Evolutionary conservation across 2,888 invertebrate species (phyloP), one percentile per base, ranked within the genome.

Genomic region (Nephrocerus scutellatus): DNA sequence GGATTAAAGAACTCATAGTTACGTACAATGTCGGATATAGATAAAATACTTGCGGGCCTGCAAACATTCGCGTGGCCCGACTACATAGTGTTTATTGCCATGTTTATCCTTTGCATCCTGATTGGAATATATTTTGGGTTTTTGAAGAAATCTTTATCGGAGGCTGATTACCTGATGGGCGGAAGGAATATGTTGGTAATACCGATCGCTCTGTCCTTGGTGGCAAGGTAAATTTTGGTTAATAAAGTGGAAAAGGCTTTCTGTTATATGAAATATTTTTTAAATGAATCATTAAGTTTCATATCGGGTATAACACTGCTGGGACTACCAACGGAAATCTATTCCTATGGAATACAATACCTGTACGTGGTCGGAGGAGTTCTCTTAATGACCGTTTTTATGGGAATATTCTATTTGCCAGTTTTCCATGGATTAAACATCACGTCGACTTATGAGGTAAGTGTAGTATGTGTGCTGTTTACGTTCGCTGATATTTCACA

Each of bases 111-210:
- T 22, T 88, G 86, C 57, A 78, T 83, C 20, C 70, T 73, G 4
- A 79, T 89, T 39, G 88, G 89, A 8, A 63, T 88, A 39, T 87
- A 84, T 63, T 88, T 83, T 57, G 88, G 85, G 6, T 83, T 83
- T 56, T 68, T 79, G 47, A 77, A 79, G 41, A 79, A 80, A 53
- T 57, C 62, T 3, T 49, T 57, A 3, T 73, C 80, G 2, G 80
- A 81, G 55, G 75, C 77, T 54, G 82, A 83, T 51, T 88, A 88
- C 62, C 72, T 90, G 48, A 79, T 89, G 66, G 89, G 87, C 6
- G 83, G 84, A 6, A 73, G 86, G 46, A 80, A 79, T 56, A 86
- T 89, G 86, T 72, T 76, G 37, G 73, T 80, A 5, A 68, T 87
- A 47, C 89, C 90, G 1, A 81, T 89, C 20, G 78, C 85, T 21